These are phyloP conservation scores for Tubulanus polymorphus DNA, from an alignment of 2,888 invertebrate species.

Conservation along the genomic window DNA sequence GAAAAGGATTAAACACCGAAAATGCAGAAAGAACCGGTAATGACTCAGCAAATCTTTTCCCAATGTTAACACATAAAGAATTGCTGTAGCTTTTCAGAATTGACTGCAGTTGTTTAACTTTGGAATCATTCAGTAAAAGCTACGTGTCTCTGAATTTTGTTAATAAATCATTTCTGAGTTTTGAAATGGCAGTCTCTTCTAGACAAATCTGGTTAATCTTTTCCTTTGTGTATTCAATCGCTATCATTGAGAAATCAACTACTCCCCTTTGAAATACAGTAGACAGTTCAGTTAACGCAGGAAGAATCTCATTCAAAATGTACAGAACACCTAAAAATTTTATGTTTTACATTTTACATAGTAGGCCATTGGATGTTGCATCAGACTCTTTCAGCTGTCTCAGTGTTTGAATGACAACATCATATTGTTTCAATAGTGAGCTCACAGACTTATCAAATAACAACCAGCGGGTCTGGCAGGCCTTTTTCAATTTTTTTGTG, in stretches of 20 bases:
- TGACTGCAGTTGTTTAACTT: too few relatives aligned
- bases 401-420: conserved; percentile 13
- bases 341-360: conserved; percentile 13
- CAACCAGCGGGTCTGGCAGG: conserved; percentile 21
- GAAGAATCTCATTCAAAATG: conserved; percentile 17
- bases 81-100: too few relatives aligned
- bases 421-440: conserved; percentile 13
- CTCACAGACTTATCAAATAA: conserved; percentile 20
- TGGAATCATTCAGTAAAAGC: too few relatives aligned
- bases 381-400: conserved; percentile 12
- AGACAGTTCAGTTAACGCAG: conserved; percentile 13
- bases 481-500: conserved; percentile 17
- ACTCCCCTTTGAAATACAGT: conserved; percentile 13
- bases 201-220: background rate
- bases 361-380: conserved; percentile 17
- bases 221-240: background rate
- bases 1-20: too few relatives aligned
- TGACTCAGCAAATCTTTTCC: too few relatives aligned
- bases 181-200: background rate
- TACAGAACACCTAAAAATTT: conserved; percentile 14
- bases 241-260: conserved; percentile 9
- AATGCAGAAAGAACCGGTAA: too few relatives aligned
- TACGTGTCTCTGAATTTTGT: too few relatives aligned
- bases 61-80: too few relatives aligned
- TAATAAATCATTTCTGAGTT: background rate